Conservation (phyloP, 2,113 vertebrate genomes). For the Ammodytes dubius region DNA sequence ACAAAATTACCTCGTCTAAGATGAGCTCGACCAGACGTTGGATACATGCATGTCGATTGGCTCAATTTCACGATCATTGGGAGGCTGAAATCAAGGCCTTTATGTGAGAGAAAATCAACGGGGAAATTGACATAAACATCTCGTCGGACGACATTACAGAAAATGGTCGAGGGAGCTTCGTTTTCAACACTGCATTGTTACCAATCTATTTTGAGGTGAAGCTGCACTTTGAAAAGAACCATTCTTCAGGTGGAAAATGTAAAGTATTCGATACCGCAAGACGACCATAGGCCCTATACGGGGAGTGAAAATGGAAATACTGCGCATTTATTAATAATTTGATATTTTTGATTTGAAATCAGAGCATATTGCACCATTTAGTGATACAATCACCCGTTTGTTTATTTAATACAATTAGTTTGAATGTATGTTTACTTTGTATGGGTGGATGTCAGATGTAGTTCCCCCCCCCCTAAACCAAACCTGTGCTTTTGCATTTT, state of each 20-base stretch:
- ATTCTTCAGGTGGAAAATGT: conserved; percentile 21
- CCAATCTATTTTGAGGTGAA: conserved; percentile 56
- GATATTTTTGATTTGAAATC: conserved; percentile 4
- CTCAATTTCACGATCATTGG: conserved; percentile 91
- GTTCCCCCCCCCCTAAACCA: conserved; percentile 8
- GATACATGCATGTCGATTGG: conserved; percentile 89
- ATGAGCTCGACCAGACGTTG: conserved; percentile 86
- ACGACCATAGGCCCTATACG: background rate
- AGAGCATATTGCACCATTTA: conserved; percentile 13
- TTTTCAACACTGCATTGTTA: conserved; percentile 48
- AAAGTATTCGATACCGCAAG: background rate
- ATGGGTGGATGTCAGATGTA: conserved; percentile 3
- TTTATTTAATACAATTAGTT: background rate
- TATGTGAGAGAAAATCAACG: conserved; percentile 88
- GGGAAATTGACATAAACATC: conserved; percentile 92
- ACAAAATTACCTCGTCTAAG: conserved; percentile 93
- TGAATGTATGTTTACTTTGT: conserved; percentile 11
- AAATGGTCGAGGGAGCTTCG: conserved; percentile 52
- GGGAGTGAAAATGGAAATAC: background rate
- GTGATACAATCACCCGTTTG: conserved; percentile 9
- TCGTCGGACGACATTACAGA: conserved; percentile 71
- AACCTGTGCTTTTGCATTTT: conserved; percentile 16
- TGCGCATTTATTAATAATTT: conserved; percentile 5
- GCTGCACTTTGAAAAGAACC: conserved; percentile 28
- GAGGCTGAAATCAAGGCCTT: conserved; percentile 89